Evolutionary conservation across 2,113 vertebrate genomes (phyloP), one percentile per base, ranked within the genome.

Genomic region (Tragulus kanchil): DNA sequence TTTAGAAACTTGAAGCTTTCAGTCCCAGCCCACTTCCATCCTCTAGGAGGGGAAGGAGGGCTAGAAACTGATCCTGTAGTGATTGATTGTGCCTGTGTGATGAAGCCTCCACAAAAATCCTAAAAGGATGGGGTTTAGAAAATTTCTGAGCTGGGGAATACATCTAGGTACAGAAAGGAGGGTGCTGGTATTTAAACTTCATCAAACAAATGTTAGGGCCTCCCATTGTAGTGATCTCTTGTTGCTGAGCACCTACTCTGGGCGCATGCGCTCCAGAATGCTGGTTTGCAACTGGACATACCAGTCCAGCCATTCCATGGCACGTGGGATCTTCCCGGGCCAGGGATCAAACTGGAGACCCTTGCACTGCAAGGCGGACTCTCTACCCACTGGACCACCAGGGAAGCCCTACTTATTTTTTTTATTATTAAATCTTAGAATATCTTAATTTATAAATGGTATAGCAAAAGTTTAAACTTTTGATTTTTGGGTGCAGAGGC

Each of bases 371-470:
- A 36, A 36, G 36, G 36, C 36, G 36, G 36, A 36, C 36, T 36
- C 36, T 36, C 36, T 36, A 36, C 36, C 36, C 36, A 36, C 36
- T 36, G 36, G 36, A 36, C 36, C 36, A 36, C 36, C 36, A 36
- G 36, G 36, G 36, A 36, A 36, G 36, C 36, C 36, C 36, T 36
- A 96, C 58, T 92, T 88, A 81, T 28, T 42, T 17, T 9, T 81
- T 85, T 45, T 85, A 16, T 54, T 69, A 54, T 84, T 67, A 61
- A 75, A 73, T 64, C 45, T 96, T 58, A 62, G 28, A 92, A 64
- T 79, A 95, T 50, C 61, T 64, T 94, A 78, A 58, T 56, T 85
- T 89, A 78, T 31, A 94, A 84, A 36, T 59, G 79, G 13, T 71
- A 13, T 3, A 69, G 59, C 26, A 59, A 85, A n/a, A 90, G 19